Conservation (phyloP, 2,888 invertebrate genomes). For the Pterostichus madidus region DNA sequence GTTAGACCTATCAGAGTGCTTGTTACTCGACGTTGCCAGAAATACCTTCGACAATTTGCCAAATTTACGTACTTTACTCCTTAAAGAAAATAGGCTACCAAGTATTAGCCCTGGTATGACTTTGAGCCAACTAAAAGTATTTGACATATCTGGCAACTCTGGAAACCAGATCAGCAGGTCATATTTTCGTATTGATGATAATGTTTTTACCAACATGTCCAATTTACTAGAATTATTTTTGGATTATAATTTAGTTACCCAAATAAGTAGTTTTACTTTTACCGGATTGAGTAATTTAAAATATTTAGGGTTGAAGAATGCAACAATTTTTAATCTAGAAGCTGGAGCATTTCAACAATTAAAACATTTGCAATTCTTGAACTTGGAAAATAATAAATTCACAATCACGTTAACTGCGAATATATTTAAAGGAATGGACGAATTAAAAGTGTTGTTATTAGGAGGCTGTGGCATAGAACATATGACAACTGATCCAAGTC, state of each 20-base stretch:
- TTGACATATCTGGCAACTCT: slow-evolving; percentile 80
- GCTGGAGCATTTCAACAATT: slow-evolving; percentile 77
- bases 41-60: slow-evolving; percentile 79
- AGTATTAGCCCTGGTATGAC: slow-evolving; percentile 79
- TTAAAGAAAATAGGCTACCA: slow-evolving; percentile 80
- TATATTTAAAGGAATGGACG: slow-evolving; percentile 78
- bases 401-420: slow-evolving; percentile 71
- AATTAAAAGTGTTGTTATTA: slow-evolving; percentile 78
- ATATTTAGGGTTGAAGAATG: slow-evolving; percentile 79
- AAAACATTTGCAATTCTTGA: slow-evolving; percentile 77
- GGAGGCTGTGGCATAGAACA: slow-evolving; percentile 78
- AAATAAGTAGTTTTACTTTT: slow-evolving; percentile 79
- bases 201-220: slow-evolving; percentile 78
- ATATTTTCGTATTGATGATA: slow-evolving; percentile 79
- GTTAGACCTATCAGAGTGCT: slow-evolving; percentile 80
- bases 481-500: slow-evolving; percentile 76
- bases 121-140: slow-evolving; percentile 77
- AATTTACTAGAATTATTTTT: slow-evolving; percentile 79
- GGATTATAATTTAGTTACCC: slow-evolving; percentile 79
- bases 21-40: slow-evolving; percentile 77
- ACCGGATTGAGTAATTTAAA: slow-evolving; percentile 78
- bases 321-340: slow-evolving; percentile 79
- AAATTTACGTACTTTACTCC: slow-evolving; percentile 78
- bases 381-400: slow-evolving; percentile 80
- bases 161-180: slow-evolving; percentile 76